Conservation (phyloP, 2,113 vertebrate genomes). For the Motacilla alba region DNA sequence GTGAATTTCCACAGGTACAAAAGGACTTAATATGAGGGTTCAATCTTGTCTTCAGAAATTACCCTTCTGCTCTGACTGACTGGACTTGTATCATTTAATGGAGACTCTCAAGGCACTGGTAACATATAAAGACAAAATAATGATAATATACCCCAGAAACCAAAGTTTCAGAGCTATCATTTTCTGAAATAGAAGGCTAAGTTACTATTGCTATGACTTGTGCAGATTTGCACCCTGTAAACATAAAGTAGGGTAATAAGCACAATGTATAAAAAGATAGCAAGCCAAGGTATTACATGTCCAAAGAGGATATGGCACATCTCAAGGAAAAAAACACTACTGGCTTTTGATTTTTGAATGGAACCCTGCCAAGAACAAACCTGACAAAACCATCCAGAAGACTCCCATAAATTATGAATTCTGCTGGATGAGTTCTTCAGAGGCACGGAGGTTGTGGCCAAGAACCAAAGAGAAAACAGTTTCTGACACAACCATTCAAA, state of each 20-base stretch:
- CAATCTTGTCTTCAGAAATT: not conserved
- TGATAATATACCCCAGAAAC: not conserved
- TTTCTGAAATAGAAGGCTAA: not conserved
- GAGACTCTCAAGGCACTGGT: not conserved
- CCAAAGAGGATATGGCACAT: rapidly evolving
- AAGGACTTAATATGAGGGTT: not conserved
- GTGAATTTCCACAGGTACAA: not conserved
- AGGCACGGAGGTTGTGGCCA: not conserved
- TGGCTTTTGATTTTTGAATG: not conserved
- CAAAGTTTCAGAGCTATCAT: not conserved
- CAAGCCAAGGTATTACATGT: not conserved
- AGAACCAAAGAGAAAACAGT: not conserved
- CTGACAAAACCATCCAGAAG: not conserved
- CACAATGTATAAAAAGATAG: not conserved
- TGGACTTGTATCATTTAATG: not conserved
- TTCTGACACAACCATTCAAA: not conserved
- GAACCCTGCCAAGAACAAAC: not conserved
- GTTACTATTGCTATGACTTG: not conserved
- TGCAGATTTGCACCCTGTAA: not conserved
- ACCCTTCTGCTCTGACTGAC: not conserved
- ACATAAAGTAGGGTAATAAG: not conserved
- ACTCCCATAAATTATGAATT: not conserved
- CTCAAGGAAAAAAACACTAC: not conserved
- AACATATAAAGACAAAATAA: not conserved
- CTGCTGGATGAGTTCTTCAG: not conserved